These are phyloP conservation scores for Sapayoa aenigma DNA, from an alignment of 2,113 vertebrate genomes.

Conservation along the genomic window DNA sequence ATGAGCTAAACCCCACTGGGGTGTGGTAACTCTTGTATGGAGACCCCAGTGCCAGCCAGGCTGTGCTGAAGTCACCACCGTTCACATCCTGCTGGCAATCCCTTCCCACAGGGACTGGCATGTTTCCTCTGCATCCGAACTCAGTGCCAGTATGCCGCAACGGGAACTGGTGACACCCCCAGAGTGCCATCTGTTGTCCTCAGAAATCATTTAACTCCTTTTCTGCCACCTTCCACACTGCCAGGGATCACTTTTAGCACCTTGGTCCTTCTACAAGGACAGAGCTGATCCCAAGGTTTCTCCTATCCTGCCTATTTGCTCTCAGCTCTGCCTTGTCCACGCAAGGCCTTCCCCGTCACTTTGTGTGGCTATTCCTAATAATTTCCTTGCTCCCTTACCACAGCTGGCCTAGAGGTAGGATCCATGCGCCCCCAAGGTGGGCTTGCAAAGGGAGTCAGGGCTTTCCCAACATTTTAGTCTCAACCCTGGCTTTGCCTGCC, in stretches of 20 bases:
- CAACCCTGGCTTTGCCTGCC: neutral
- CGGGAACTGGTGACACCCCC: neutral
- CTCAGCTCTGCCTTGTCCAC: neutral
- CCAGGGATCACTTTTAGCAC: neutral
- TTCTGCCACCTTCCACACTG: neutral
- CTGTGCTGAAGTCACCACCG: neutral
- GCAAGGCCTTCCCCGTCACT: neutral
- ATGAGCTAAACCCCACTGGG: neutral
- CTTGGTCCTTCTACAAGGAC: neutral
- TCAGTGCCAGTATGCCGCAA: neutral
- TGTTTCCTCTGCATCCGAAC: neutral
- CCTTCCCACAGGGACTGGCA: neutral
- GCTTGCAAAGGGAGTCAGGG: neutral
- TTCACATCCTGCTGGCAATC: neutral
- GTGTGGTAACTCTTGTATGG: rapidly evolving
- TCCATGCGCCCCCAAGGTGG: neutral
- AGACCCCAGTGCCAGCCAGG: rapidly evolving
- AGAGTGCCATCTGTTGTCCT: neutral
- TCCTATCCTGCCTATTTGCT: neutral
- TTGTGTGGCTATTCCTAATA: rapidly evolving
- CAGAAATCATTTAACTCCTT: neutral
- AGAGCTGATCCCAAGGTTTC: neutral
- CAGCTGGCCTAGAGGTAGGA: neutral
- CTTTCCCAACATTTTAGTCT: neutral
- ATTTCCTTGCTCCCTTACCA: neutral